Evolutionary conservation across 1,140 invertebrate species (phyloP), one percentile per base, ranked within the genome.

Genomic region (Lysiphlebus fabarum): DNA sequence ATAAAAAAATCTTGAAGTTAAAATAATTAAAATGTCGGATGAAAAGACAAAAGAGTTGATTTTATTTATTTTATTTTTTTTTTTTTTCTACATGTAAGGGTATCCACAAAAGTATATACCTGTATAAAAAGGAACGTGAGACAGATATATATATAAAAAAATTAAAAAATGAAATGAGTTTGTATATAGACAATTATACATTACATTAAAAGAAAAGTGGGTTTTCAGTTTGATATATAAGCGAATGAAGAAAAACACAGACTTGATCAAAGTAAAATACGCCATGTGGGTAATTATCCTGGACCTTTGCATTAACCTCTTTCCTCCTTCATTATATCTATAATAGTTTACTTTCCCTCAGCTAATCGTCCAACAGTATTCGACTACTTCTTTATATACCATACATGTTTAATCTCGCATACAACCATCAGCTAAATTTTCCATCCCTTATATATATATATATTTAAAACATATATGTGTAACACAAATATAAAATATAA

Each of bases 251-350:
- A 78, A 78, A 78, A 79, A 78, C 72, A 79, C 69, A 72, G 73
- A 72, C 69, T 72, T 77, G 75, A 79, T 77, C 76, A 78, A 79
- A 77, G 74, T 70, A 65, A 72, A 77, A 73, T 75, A 72, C 70
- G 71, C 70, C 76, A 77, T 79, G 75, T 77, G 76, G 76, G 74
- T 79, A 78, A 79, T 80, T 79, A 79, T 74, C 72, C 68, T 72
- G 68, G 70, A 74, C 72, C 71, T 75, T 75, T 79, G 69, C 76
- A 69, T 73, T 71, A 73, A 71, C 71, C 70, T 73, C 69, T 71
- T 75, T 62, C 26, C 8, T 57, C 45, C 10, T 61, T 56, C 40
- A 53, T 38, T 41, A n/a, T n/a, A 43, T n/a, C 1, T 9, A n/a
- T n/a, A n/a, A n/a, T n/a, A n/a, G 41, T 62, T 60, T 60, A 57